Percentiles rank a stretch among this genome's conserved stretches.
Conservation (phyloP, 2,888 invertebrate species). For the Leptura quadrifasciata region DNA sequence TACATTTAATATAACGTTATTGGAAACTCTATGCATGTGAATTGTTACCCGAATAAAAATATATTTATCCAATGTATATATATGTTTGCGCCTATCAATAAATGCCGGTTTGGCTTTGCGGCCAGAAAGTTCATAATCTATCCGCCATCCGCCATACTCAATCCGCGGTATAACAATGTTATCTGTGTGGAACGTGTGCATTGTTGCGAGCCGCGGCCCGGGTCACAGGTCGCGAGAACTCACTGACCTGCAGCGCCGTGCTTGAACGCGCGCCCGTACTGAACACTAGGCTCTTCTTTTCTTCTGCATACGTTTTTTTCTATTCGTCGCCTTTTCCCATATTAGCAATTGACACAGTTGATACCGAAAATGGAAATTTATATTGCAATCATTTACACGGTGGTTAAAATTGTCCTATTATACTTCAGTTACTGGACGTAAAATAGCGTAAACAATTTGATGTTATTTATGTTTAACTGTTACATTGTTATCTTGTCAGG, state of each 20-base stretch:
- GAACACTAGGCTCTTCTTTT: conserved; percentile 15
- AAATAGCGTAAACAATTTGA: too few relatives aligned
- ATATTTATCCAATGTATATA: background rate
- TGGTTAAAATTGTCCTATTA: background rate
- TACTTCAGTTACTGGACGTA: too few relatives aligned
- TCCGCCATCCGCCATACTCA: conserved; percentile 33
- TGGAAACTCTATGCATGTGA: too few relatives aligned
- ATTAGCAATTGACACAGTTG: conserved; percentile 3
- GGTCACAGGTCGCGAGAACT: conserved; percentile 72
- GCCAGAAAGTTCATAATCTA: conserved; percentile 26
- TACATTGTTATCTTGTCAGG: too few relatives aligned
- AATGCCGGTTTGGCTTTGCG: conserved; percentile 1
- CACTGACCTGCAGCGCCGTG: conserved; percentile 69
- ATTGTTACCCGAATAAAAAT: background rate
- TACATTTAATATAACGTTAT: too few relatives aligned
- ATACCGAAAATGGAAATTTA: background rate
- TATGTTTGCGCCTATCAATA: background rate
- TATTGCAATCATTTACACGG: background rate
- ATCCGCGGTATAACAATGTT: conserved; percentile 56
- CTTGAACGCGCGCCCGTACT: conserved; percentile 42
- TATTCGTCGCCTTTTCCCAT: background rate
- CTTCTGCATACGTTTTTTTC: background rate
- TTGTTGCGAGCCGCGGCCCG: conserved; percentile 66
- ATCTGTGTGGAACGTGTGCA: conserved; percentile 62
- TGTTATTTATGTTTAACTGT: too few relatives aligned